Evolutionary conservation across 2,888 invertebrate genomes (phyloP), one percentile per base, ranked within the genome.

Genomic region (Omphaloscelis lunosa): DNA sequence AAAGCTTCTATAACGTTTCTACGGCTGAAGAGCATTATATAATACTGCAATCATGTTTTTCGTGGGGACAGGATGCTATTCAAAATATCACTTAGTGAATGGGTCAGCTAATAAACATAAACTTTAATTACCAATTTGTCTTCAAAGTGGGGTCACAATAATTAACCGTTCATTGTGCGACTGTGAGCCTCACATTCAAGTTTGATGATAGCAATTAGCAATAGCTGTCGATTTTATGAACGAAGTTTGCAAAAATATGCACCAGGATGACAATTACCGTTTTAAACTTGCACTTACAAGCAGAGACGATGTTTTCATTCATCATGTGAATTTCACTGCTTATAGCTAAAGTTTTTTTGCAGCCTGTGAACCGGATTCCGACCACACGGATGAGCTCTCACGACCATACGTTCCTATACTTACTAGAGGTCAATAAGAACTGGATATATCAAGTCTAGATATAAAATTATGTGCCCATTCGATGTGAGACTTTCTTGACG

Each of bases 251-350:
- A 62, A 53, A 69, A 63, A 62, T 45, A 20, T 45, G 8, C 23
- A 72, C 6, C 20, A 3, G 53, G 41, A 5, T 71, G 65, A 72
- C 67, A 51, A 23, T 62, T 65, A 58, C 61, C 58, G 66, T 39
- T 69, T 29, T 34, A 59, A 73, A 71, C 61, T 80, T 83, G 75
- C 75, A 80, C 76, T 74, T 59, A 58, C 59, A 67, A 67, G 62
- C 56, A 39, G 59, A 68, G 58, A 48, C 53, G 69, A 84, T 67
- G 79, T 82, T 84, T 84, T 84, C 73, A 72, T 82, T 84, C 67
- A 41, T 66, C 75, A 81, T 84, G 79, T 79, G 82, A 84, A 85
- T 78, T 87, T 87, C 76, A 78, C 87, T 84, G 84, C 86, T 75
- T 75, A 66, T 53, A 63, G 69, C 75, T 72, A 53, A 53, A 74